These are phyloP conservation scores for Esox lucius DNA, from an alignment of 2,797 vertebrate species.

Conservation along the genomic window DNA sequence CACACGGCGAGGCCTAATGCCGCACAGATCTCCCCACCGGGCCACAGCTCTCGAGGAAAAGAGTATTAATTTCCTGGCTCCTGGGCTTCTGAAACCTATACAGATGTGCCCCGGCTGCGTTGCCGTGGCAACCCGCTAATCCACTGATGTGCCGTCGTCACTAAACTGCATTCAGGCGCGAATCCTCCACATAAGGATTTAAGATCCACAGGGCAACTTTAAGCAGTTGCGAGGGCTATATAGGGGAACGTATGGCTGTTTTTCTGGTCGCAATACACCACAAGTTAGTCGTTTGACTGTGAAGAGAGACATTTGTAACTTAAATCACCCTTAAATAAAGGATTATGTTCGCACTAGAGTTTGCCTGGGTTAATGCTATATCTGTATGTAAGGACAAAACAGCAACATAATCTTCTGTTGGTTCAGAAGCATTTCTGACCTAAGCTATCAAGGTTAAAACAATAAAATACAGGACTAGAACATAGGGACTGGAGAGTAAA, in stretches of 20 bases:
- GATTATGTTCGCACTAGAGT: not conserved
- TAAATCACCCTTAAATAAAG: not conserved
- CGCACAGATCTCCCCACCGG: not conserved
- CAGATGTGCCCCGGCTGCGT: constrained; percentile 65
- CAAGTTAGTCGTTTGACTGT: not conserved
- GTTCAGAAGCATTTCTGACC: no score
- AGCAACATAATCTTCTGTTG: no score
- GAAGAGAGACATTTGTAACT: not conserved
- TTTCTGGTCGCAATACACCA: not conserved
- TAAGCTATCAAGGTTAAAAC: no score
- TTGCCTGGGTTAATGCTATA: not conserved
- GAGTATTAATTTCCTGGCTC: constrained; percentile 40
- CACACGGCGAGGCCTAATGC: constrained; percentile 8
- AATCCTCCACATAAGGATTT: constrained; percentile 66
- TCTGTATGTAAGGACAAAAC: not conserved
- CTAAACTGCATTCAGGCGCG: constrained; percentile 59
- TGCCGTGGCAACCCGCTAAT: constrained; percentile 73
- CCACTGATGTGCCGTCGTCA: constrained; percentile 67
- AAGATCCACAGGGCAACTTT: constrained; percentile 45
- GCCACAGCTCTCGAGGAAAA: constrained; percentile 52
- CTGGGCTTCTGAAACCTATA: constrained; percentile 63
- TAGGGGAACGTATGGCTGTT: not conserved
- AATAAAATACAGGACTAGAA: no score
- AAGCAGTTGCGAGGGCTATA: constrained; percentile 33
- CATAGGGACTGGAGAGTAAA: no score